These are phyloP conservation scores for Apodemia hepburni DNA, from an alignment of 2,888 invertebrate species.

Conservation along the genomic window DNA sequence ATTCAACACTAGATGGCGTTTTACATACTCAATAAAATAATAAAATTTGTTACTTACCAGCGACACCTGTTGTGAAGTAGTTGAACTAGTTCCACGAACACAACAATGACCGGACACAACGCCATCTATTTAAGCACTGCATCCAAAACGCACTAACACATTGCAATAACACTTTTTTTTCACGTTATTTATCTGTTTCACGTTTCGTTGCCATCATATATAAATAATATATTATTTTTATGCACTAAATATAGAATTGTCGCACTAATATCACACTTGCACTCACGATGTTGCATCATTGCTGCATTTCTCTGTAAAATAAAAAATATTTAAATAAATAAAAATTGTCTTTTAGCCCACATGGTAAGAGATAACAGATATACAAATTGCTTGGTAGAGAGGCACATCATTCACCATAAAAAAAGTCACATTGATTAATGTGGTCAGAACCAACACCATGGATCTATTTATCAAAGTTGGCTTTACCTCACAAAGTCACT, in stretches of 20 bases:
- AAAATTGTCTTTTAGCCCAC: background rate
- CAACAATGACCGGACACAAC: slow-evolving; percentile 56
- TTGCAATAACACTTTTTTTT: slow-evolving; percentile 23
- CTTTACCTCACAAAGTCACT: too few relatives aligned
- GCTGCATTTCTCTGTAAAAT: slow-evolving; percentile 61
- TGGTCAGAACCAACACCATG: too few relatives aligned
- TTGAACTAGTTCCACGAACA: slow-evolving; percentile 46
- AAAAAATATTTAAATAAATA: slow-evolving; percentile 35
- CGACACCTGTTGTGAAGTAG: slow-evolving; percentile 57
- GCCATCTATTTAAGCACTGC: slow-evolving; percentile 72
- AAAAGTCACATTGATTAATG: too few relatives aligned
- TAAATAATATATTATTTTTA: slow-evolving; percentile 42
- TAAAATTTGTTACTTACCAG: slow-evolving; percentile 48
- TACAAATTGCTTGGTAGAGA: too few relatives aligned
- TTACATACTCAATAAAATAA: background rate
- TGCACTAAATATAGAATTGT: slow-evolving; percentile 48
- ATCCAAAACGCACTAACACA: slow-evolving; percentile 67
- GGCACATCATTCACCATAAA: too few relatives aligned
- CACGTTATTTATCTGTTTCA: slow-evolving; percentile 37
- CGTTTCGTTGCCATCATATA: slow-evolving; percentile 42
- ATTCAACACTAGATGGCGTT: slow-evolving; percentile 49
- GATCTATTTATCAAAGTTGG: too few relatives aligned
- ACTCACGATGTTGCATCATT: slow-evolving; percentile 59
- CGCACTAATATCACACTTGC: slow-evolving; percentile 55
- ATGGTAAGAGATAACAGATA: background rate